Evolutionary conservation across 2,113 vertebrate genomes (phyloP), one percentile per base, ranked within the genome.

Genomic region (Holacanthus passer): DNA sequence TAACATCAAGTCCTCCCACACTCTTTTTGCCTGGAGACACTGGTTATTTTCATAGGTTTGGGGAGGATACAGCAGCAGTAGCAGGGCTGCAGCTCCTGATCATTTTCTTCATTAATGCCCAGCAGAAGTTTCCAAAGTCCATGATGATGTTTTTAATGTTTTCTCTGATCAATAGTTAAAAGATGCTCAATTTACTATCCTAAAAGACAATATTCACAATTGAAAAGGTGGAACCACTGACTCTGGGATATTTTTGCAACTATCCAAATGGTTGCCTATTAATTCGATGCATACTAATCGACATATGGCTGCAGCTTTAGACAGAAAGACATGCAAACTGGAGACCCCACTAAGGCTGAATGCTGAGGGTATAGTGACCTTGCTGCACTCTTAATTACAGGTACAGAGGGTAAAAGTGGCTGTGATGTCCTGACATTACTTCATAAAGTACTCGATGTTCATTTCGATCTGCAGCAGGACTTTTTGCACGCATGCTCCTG

Each of bases 1-100:
- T 82, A 78, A 91, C 79, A 69, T 13, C 32, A 3, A 62, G 35
- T 73, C 86, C 87, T 81, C 83, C 89, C 73, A 83, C 88, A 59
- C 63, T 53, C 5, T 2, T 29, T 79, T 69, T 84, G 82, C 89
- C 89, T 22, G 11, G 79, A 88, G 87, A 88, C 86, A 37, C 79
- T 31, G 55, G 71, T 56, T 81, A 77, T 74, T 86, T 85, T 79
- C 79, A 87, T 32, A 58, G 59, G 22, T 59, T 64, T 77, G 12
- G 63, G 52, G 60, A 60, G 56, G 72, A 82, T 65, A 19, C 0
- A 5, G 37, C 47, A 29, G 16, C 53, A 13, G 35, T 2, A 7
- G 64, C 3, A 43, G 16, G 31, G 4, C 62, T 60, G n/a, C 39
- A 35, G 39, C 58, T 55, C 0, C 14, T 47, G 13, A 13, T 29